Percentiles rank a stretch among this genome's conserved stretches.
phyloP scores from a whole-genome alignment of 2,888 invertebrate species.

The Automeris io region DNA sequence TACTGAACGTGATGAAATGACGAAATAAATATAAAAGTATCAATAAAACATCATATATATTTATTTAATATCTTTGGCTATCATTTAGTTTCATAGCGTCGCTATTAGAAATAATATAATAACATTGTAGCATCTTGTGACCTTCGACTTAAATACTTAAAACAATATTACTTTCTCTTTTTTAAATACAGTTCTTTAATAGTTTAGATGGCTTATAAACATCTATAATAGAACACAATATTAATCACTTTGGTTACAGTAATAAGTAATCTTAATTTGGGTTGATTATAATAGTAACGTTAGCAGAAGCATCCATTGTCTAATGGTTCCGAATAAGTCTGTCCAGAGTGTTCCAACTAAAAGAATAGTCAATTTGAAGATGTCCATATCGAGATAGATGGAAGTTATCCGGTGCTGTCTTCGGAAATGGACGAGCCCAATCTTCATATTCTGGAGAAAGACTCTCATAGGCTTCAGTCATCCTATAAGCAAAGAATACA shows the following conservation, averaged over 20 bases:
- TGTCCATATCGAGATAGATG: constrained; percentile 87
- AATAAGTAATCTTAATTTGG: background rate
- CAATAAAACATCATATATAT: constrained; percentile 16
- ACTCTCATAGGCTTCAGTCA: constrained; percentile 65
- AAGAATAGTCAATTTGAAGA: constrained; percentile 88
- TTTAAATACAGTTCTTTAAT: background rate
- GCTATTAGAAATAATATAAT: constrained; percentile 14
- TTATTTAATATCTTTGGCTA: constrained; percentile 29
- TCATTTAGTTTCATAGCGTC: constrained; percentile 19
- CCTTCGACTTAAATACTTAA: background rate
- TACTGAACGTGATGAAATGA: no score
- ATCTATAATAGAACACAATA: background rate
- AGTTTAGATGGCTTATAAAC: background rate
- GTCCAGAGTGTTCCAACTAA: constrained; percentile 88
- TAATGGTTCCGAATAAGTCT: constrained; percentile 81
- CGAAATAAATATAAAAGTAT: constrained; percentile 15
- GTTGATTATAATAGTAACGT: background rate
- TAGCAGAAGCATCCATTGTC: background rate
- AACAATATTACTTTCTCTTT: background rate
- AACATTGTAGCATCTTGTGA: constrained; percentile 14
- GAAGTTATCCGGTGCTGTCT: constrained; percentile 79
- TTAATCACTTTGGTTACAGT: constrained; percentile 8
- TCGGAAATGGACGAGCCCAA: constrained; percentile 86
- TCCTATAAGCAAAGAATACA: constrained; percentile 28
- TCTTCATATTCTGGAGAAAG: constrained; percentile 68